Evolutionary conservation across 2,113 vertebrate species (phyloP).

Genomic region (Sinocyclocheilus anophthalmus): DNA sequence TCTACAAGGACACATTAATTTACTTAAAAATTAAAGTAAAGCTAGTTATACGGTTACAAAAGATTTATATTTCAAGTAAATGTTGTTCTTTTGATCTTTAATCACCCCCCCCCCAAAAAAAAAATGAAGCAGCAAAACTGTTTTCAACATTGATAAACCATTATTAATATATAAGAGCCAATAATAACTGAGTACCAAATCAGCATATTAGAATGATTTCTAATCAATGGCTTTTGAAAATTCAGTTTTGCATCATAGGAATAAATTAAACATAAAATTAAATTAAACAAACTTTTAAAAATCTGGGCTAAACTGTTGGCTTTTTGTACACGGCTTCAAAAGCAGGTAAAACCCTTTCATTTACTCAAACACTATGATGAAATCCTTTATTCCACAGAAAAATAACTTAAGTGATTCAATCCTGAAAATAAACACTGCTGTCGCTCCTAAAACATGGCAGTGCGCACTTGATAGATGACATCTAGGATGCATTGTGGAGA

Average conservation of each 20-base stretch:
- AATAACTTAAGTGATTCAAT: neutral
- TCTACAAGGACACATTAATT: neutral
- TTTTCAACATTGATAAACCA: no score
- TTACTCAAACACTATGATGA: neutral
- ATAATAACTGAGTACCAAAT: neutral
- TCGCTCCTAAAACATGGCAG: neutral
- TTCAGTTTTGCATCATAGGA: neutral
- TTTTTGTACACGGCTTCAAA: neutral
- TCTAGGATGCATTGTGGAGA: neutral
- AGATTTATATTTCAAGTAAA: neutral
- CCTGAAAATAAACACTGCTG: constrained; percentile 7
- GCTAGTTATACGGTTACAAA: neutral
- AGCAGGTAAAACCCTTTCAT: neutral
- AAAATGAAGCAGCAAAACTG: no score
- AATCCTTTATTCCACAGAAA: neutral
- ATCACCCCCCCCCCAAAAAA: no score
- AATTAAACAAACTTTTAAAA: no score
- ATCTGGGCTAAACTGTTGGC: neutral
- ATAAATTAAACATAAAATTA: neutral
- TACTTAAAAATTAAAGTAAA: neutral
- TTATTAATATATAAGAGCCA: no score
- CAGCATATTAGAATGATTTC: neutral
- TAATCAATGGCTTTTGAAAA: neutral
- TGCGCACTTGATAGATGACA: neutral
- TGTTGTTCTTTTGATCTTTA: no score